phyloP scores from a whole-genome alignment of 2,113 vertebrate genomes.

The Aegypius monachus region DNA sequence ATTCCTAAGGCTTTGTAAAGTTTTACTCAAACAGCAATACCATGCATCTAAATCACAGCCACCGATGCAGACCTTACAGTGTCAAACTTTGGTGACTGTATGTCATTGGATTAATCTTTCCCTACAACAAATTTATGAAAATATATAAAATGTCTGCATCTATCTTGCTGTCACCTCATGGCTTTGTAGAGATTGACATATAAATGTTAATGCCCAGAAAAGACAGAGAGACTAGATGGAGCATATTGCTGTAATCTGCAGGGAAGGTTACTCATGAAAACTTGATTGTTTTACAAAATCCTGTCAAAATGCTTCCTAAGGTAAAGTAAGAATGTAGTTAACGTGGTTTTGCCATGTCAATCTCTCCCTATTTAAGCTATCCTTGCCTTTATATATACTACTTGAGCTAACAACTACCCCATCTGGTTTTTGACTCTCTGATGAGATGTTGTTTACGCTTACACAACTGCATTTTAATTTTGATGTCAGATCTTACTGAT shows the following conservation, averaged over 20 bases:
- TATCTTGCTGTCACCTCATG: not conserved
- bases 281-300: not conserved
- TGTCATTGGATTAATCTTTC: not conserved
- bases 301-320: conserved; percentile 1
- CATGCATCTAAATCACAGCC: not conserved
- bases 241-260: not conserved
- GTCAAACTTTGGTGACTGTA: not conserved
- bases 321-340: not conserved
- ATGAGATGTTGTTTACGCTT: not conserved
- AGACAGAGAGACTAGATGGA: not conserved
- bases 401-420: not conserved
- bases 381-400: not conserved
- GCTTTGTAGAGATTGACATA: not conserved
- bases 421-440: not conserved
- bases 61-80: not conserved
- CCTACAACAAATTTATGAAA: not conserved
- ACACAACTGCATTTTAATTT: not conserved
- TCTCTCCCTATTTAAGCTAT: not conserved
- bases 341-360: not conserved
- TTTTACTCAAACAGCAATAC: not conserved
- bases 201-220: not conserved
- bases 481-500: not conserved
- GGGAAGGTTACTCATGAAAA: not conserved
- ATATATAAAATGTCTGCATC: not conserved
- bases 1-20: not conserved